These are phyloP conservation scores for Triplophysa tibetana DNA, from an alignment of 2,113 vertebrate genomes.

Conservation along the genomic window DNA sequence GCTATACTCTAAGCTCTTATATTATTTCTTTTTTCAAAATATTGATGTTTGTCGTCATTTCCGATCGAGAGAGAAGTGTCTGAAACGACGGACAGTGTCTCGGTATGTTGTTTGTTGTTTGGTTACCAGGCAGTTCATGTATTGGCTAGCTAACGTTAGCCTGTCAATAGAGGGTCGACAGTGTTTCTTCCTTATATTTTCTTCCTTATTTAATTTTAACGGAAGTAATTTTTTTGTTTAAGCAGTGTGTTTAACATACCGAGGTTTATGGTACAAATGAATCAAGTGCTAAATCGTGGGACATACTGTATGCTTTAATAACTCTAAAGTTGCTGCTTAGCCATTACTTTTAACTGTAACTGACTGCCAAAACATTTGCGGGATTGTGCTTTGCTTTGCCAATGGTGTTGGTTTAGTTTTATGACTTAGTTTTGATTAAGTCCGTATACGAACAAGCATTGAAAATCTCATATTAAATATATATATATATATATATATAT, in stretches of 20 bases:
- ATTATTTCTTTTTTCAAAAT: neutral
- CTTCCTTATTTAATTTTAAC: neutral
- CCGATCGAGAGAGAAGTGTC: neutral
- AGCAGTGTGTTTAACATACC: neutral
- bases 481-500: too few relatives aligned
- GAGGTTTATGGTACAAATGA: neutral
- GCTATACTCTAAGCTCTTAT: constrained; percentile 20
- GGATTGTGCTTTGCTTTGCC: neutral
- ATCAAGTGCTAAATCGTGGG: neutral
- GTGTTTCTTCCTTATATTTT: neutral
- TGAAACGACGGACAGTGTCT: constrained; percentile 17
- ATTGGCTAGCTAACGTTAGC: constrained; percentile 32
- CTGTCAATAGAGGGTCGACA: neutral
- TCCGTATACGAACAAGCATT: neutral
- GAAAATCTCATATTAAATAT: neutral
- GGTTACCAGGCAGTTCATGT: neutral
- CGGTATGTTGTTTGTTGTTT: constrained; percentile 5
- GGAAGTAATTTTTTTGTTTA: neutral
- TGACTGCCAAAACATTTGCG: neutral
- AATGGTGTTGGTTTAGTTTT: neutral
- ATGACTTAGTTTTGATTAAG: neutral
- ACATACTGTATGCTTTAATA: neutral
- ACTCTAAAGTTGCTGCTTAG: constrained; percentile 7
- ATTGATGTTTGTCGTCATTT: neutral
- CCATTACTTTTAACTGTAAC: neutral